Percentiles rank a stretch among this genome's conserved stretches.
Conservation (phyloP, 1,140 invertebrate species). For the Odontomachus brunneus region DNA sequence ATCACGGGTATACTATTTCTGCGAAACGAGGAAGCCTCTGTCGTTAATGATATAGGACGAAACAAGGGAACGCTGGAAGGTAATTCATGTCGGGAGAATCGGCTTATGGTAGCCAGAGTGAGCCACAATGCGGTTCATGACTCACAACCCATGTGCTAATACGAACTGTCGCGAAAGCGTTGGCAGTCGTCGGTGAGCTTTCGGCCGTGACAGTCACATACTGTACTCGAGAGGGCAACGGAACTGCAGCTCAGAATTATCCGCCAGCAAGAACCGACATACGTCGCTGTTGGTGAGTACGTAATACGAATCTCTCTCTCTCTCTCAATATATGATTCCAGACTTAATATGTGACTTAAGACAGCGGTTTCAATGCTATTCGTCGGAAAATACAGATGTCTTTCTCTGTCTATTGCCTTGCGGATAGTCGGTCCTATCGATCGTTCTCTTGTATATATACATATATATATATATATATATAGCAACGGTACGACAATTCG, state of each 20-base stretch:
- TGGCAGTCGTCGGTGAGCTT: slow-evolving; percentile 13
- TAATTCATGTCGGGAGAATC: not conserved
- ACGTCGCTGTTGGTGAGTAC: not conserved
- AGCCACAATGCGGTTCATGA: not conserved
- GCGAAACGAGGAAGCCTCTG: too few relatives aligned
- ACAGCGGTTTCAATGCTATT: too few relatives aligned
- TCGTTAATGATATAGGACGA: not conserved
- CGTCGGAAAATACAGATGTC: too few relatives aligned
- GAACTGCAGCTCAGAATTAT: not conserved
- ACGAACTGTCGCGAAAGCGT: not conserved
- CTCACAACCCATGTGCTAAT: too few relatives aligned
- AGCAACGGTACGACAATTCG: not conserved
- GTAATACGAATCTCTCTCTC: not conserved
- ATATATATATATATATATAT: not conserved
- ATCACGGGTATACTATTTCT: too few relatives aligned
- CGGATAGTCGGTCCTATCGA: too few relatives aligned
- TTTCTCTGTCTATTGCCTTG: too few relatives aligned
- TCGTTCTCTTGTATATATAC: too few relatives aligned
- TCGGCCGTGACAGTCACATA: not conserved
- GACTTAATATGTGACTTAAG: too few relatives aligned
- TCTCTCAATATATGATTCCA: too few relatives aligned
- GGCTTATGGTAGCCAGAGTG: not conserved
- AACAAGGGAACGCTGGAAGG: not conserved
- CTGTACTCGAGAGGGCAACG: not conserved
- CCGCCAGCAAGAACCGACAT: not conserved